A percentile compares a stretch with the other conserved stretches of the same genome.
These are phyloP conservation scores for Psittacus erithacus DNA, from an alignment of 2,113 vertebrate genomes.

Conservation along the genomic window DNA sequence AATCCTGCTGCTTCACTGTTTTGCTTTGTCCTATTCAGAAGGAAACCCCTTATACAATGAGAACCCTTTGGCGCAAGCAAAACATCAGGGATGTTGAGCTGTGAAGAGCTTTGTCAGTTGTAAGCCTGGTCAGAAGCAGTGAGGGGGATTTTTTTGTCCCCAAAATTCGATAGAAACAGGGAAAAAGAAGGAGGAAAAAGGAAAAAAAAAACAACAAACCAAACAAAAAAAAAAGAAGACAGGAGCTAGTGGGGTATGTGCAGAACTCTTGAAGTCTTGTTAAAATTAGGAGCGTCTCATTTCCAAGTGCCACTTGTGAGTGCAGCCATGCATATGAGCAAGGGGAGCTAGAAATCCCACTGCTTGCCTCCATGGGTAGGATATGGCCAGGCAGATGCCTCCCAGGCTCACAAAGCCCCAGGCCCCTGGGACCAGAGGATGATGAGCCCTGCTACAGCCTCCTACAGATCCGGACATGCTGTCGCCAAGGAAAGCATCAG, in stretches of 20 bases:
- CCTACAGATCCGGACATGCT: rapidly evolving
- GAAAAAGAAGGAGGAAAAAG: neutral
- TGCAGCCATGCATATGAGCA: rapidly evolving
- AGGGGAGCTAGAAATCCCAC: neutral
- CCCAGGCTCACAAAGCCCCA: neutral
- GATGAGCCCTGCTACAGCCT: neutral
- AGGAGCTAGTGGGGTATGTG: neutral
- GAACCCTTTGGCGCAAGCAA: slow-evolving; percentile 42
- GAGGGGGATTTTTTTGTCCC: neutral
- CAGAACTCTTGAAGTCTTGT: neutral
- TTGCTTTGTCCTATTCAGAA: slow-evolving; percentile 64
- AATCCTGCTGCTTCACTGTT: slow-evolving; percentile 49
- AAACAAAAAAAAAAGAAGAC: too few relatives aligned
- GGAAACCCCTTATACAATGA: slow-evolving; percentile 59
- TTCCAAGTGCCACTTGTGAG: neutral
- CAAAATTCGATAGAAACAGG: neutral
- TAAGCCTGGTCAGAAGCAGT: neutral
- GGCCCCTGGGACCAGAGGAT: neutral
- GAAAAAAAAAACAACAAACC: too few relatives aligned
- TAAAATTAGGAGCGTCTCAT: neutral
- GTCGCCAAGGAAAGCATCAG: neutral
- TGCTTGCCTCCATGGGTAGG: neutral
- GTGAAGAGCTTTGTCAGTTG: slow-evolving; percentile 34
- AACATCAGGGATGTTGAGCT: slow-evolving; percentile 43
- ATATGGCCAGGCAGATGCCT: neutral